Conservation (phyloP, 2,113 vertebrate species). For the Gorsachius goisagi region DNA sequence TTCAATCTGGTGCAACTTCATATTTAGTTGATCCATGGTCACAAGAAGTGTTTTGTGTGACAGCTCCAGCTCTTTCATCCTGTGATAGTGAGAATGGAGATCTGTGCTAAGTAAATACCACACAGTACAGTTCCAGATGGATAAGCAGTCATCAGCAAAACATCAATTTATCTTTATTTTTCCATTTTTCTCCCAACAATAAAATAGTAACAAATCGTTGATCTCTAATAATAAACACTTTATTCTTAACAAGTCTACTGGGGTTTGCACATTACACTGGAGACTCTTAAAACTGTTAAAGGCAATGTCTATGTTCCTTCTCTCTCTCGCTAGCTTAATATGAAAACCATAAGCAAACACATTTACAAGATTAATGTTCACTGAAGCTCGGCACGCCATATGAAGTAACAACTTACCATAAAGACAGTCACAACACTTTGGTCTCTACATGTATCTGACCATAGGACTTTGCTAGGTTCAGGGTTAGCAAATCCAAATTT, state of each 20-base stretch:
- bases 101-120: neutral
- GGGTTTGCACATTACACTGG: neutral
- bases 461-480: neutral
- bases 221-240: neutral
- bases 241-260: neutral
- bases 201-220: neutral
- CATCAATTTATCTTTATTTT: neutral
- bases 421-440: neutral
- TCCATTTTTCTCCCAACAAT: neutral
- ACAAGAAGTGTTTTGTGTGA: constrained; percentile 67
- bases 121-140: neutral
- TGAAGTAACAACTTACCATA: neutral
- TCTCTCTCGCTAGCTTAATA: neutral
- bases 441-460: neutral
- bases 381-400: fast-evolving
- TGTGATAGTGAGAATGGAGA: neutral
- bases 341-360: neutral
- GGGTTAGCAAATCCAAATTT: neutral
- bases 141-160: neutral
- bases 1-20: constrained; percentile 12
- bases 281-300: neutral
- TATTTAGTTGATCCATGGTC: constrained; percentile 34
- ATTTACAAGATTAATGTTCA: neutral
- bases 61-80: constrained; percentile 71
- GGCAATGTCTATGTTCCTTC: neutral